These are phyloP conservation scores for Eurypyga helias DNA, from an alignment of 2,113 vertebrate genomes.

Conservation along the genomic window DNA sequence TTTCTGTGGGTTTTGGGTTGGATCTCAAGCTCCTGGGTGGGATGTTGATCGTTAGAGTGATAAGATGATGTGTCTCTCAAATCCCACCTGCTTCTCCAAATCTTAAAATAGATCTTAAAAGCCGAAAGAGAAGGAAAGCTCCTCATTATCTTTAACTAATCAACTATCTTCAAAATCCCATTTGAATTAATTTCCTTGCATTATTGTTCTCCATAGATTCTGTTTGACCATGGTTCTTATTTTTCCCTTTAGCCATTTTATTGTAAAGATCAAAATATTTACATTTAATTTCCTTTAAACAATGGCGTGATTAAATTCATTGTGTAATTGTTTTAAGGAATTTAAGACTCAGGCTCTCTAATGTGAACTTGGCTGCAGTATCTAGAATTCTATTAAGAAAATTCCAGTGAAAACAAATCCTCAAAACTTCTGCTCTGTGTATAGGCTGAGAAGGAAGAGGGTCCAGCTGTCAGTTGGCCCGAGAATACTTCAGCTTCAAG, in stretches of 20 bases:
- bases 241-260: background rate
- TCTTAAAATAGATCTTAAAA: slow-evolving; percentile 23
- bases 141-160: slow-evolving; percentile 22
- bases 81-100: slow-evolving; percentile 20
- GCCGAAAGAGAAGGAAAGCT: slow-evolving; percentile 14
- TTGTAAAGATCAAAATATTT: slow-evolving; percentile 56
- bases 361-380: slow-evolving; percentile 12
- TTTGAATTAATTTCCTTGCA: slow-evolving; percentile 16
- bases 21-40: background rate
- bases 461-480: background rate
- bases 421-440: background rate
- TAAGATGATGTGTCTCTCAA: slow-evolving; percentile 1
- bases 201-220: background rate
- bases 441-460: background rate
- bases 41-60: background rate
- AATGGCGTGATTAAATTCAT: slow-evolving; percentile 32
- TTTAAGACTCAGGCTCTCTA: background rate
- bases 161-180: slow-evolving; percentile 17
- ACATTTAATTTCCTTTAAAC: slow-evolving; percentile 12
- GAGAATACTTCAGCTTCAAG: background rate
- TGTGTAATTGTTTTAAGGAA: slow-evolving; percentile 31
- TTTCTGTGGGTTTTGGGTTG: background rate
- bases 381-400: background rate
- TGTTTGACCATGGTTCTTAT: background rate
- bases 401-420: background rate